Evolutionary conservation across 2,113 vertebrate genomes (phyloP).

Genomic region (Pandion haliaetus): DNA sequence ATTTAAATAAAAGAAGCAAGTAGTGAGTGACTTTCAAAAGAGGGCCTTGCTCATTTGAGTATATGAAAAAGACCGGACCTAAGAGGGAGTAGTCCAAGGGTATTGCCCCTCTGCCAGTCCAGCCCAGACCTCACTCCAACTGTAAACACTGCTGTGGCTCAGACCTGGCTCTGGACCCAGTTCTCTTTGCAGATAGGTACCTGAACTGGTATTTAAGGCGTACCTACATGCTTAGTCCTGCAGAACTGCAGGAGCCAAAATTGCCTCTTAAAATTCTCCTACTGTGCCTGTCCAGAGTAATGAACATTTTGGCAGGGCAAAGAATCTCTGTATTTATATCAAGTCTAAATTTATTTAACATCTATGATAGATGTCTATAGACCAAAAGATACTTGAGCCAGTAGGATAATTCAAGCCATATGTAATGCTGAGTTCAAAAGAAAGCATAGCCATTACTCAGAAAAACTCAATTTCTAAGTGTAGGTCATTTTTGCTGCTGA

Average conservation of each 20-base stretch:
- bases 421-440: constrained; percentile 18
- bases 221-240: background rate
- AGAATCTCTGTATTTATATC: background rate
- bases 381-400: background rate
- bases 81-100: background rate
- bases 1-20: background rate
- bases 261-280: background rate
- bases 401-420: constrained; percentile 6
- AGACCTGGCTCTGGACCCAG: background rate
- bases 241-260: background rate
- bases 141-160: background rate
- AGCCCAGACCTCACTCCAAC: background rate
- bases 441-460: background rate
- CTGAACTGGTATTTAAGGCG: background rate
- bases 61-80: background rate
- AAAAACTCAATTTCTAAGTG: background rate
- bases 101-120: background rate
- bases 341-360: background rate
- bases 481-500: background rate
- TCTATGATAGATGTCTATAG: background rate
- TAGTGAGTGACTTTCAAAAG: background rate
- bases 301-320: background rate
- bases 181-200: background rate
- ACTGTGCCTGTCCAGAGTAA: background rate
- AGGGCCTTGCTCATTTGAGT: background rate